phyloP scores from a whole-genome alignment of 2,113 vertebrate genomes.

The Macquaria australasica region DNA sequence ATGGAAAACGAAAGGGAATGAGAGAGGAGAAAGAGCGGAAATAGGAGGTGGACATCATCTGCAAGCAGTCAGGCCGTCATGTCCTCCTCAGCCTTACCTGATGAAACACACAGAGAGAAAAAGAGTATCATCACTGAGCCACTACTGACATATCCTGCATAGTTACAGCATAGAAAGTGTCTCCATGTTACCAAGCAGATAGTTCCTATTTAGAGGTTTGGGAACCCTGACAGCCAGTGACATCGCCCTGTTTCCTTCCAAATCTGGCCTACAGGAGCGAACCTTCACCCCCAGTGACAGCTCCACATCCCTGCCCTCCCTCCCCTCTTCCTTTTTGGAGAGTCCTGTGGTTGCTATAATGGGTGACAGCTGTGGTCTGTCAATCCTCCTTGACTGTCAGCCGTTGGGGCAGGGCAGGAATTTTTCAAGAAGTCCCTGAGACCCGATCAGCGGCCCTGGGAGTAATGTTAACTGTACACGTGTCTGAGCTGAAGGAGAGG shows the following conservation, averaged over 20 bases:
- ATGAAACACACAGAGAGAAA: conserved; percentile 59
- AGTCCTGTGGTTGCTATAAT: conserved; percentile 75
- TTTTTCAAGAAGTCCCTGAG: conserved; percentile 82
- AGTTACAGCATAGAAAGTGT: conserved; percentile 13
- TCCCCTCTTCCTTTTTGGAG: conserved; percentile 60
- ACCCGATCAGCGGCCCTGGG: conserved; percentile 66
- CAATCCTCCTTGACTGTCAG: conserved; percentile 83
- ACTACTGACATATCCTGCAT: not conserved
- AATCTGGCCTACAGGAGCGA: conserved; percentile 54
- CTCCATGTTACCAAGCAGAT: conserved; percentile 60
- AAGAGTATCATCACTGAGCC: not conserved
- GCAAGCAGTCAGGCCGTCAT: not conserved
- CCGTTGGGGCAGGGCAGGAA: conserved; percentile 56
- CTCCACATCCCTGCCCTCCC: conserved; percentile 53
- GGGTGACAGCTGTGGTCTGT: conserved; percentile 83
- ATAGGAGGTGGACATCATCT: conserved; percentile 20
- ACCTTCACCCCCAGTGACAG: conserved; percentile 72
- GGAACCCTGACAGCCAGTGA: conserved; percentile 57
- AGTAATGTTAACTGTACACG: conserved; percentile 66
- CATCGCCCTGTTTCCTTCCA: conserved; percentile 58
- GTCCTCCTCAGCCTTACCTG: conserved; percentile 72
- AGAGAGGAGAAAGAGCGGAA: conserved; percentile 1
- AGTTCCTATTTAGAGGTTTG: conserved; percentile 63
- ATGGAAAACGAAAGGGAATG: conserved; percentile 6
- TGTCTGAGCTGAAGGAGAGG: conserved; percentile 65